A percentile compares a stretch with the other conserved stretches of the same genome.
These are phyloP conservation scores for Ctenopoma multispine DNA, from an alignment of 2,797 vertebrate genomes.

Conservation along the genomic window DNA sequence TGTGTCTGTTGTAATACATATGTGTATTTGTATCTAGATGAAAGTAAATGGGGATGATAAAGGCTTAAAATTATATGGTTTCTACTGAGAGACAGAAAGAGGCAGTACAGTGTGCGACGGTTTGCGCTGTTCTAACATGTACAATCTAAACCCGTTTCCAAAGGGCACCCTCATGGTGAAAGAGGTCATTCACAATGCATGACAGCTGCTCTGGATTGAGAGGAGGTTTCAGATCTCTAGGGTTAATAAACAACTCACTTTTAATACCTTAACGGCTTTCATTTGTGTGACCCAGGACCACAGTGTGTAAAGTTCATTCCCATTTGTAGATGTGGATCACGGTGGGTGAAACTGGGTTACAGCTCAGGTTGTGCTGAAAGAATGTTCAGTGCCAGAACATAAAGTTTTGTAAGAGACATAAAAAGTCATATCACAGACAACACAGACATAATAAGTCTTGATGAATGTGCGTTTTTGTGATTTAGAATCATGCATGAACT, in stretches of 20 bases:
- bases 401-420: too few relatives aligned
- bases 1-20: constrained; percentile 41
- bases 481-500: too few relatives aligned
- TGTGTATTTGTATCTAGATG: constrained; percentile 36
- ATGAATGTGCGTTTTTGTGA: too few relatives aligned
- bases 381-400: background rate
- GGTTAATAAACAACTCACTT: constrained; percentile 68
- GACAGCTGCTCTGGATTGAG: constrained; percentile 62
- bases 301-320: constrained; percentile 41
- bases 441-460: too few relatives aligned
- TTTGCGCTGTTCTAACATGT: constrained; percentile 45
- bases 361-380: constrained; percentile 9
- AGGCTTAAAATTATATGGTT: constrained; percentile 13
- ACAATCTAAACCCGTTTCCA: constrained; percentile 52
- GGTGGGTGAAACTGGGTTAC: constrained; percentile 11
- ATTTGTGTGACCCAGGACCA: constrained; percentile 28
- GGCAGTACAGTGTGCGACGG: background rate
- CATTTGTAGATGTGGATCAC: constrained; percentile 19
- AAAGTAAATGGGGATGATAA: constrained; percentile 14
- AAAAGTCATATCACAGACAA: too few relatives aligned
- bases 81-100: constrained; percentile 7
- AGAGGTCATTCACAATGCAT: constrained; percentile 42
- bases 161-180: constrained; percentile 41
- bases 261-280: constrained; percentile 48
- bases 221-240: constrained; percentile 33